These are phyloP conservation scores for Caenorhabditis virilis DNA, from an alignment of 2,888 invertebrate genomes.

Conservation along the genomic window DNA sequence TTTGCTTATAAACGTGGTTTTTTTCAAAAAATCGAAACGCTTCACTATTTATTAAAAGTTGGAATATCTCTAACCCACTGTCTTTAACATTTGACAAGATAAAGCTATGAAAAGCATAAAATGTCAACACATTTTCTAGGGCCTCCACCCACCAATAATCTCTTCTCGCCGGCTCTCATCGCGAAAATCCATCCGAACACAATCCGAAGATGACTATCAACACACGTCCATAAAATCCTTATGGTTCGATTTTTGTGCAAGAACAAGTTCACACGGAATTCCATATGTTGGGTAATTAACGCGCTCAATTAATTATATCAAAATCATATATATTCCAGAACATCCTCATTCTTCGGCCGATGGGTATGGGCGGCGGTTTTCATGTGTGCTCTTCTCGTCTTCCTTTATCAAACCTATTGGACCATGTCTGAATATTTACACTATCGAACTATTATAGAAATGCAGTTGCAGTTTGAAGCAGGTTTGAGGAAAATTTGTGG, in stretches of 20 bases:
- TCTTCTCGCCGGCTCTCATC: conserved; percentile 38
- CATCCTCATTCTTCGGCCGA: conserved; percentile 62
- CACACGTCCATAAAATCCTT: conserved; percentile 37
- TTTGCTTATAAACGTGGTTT: too few relatives aligned
- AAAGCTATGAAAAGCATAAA: too few relatives aligned
- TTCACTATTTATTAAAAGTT: too few relatives aligned
- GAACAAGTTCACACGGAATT: conserved; percentile 67
- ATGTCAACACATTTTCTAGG: neutral
- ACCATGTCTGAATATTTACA: conserved; percentile 67
- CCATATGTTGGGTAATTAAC: conserved; percentile 56
- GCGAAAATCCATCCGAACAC: conserved; percentile 37
- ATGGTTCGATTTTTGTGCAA: conserved; percentile 65
- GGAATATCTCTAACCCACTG: too few relatives aligned
- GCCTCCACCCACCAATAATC: conserved; percentile 26
- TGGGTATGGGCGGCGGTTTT: conserved; percentile 49
- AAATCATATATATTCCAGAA: conserved; percentile 39
- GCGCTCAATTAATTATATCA: neutral
- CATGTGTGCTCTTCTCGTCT: conserved; percentile 63
- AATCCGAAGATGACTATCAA: conserved; percentile 32
- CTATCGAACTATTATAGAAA: conserved; percentile 68
- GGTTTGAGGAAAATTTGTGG: conserved; percentile 33
- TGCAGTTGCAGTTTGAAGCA: conserved; percentile 68
- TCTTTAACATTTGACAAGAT: too few relatives aligned
- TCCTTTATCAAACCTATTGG: conserved; percentile 66
- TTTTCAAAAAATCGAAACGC: too few relatives aligned